Conservation (phyloP, 2,113 vertebrate genomes). For the Salvator merianae region DNA sequence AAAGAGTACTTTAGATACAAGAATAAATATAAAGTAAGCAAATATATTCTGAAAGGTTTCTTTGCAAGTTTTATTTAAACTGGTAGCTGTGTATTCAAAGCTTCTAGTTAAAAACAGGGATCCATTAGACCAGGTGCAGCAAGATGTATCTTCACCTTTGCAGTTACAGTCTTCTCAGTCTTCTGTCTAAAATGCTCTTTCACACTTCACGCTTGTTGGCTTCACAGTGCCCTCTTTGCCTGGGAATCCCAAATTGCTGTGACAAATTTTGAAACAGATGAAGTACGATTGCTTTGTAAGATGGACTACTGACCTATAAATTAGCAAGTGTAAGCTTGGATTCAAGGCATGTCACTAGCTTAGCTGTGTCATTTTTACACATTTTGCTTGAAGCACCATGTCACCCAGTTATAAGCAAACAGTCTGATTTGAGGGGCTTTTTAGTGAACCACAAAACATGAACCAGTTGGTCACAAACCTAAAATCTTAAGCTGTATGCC, state of each 20-base stretch:
- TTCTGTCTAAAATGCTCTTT: not conserved
- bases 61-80: not conserved
- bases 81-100: not conserved
- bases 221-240: constrained; percentile 27
- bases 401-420: not conserved
- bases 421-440: not conserved
- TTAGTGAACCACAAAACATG: not conserved
- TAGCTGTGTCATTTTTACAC: not conserved
- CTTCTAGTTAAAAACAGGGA: not conserved
- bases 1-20: not conserved
- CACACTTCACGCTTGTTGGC: not conserved
- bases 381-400: not conserved
- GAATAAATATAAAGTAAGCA: accelerated
- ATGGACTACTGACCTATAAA: constrained; percentile 10
- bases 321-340: accelerated
- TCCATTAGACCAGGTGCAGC: accelerated
- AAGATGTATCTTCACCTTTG: accelerated
- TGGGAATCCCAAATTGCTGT: constrained; percentile 31
- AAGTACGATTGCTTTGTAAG: accelerated
- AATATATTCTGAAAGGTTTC: not conserved
- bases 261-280: constrained; percentile 30
- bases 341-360: not conserved
- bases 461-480: not conserved
- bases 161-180: not conserved
- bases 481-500: not conserved